Conservation (phyloP, 2,888 invertebrate species). For the Atherix ibis region DNA sequence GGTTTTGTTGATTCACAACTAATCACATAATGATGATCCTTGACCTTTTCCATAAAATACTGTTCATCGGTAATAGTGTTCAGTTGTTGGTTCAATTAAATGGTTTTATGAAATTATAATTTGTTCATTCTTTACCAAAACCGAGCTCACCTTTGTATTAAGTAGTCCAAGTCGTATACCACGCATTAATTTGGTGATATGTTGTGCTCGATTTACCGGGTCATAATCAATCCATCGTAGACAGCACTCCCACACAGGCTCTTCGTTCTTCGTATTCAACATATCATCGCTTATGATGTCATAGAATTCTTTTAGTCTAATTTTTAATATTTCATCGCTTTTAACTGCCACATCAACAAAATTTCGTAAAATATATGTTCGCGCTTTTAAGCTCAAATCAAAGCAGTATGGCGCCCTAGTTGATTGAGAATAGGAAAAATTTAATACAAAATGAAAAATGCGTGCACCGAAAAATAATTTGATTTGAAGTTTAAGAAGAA, state of each 20-base stretch:
- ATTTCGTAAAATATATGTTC: slow-evolving; percentile 56
- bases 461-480: too few relatives aligned
- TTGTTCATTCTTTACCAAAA: too few relatives aligned
- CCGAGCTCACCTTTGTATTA: slow-evolving; percentile 56
- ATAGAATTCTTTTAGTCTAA: slow-evolving; percentile 56
- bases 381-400: slow-evolving; percentile 50
- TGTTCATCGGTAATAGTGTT: too few relatives aligned
- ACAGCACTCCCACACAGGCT: slow-evolving; percentile 72
- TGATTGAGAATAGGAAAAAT: not conserved
- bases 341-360: slow-evolving; percentile 56
- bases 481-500: too few relatives aligned
- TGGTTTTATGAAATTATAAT: too few relatives aligned
- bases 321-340: slow-evolving; percentile 57
- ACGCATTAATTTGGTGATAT: slow-evolving; percentile 64
- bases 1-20: slow-evolving; percentile 72
- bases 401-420: slow-evolving; percentile 51
- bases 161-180: slow-evolving; percentile 68
- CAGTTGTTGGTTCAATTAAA: too few relatives aligned
- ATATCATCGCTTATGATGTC: slow-evolving; percentile 68
- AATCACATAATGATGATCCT: slow-evolving; percentile 72
- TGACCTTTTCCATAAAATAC: slow-evolving; percentile 81
- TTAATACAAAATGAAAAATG: too few relatives aligned
- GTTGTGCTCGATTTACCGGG: slow-evolving; percentile 49
- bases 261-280: slow-evolving; percentile 75
- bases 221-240: slow-evolving; percentile 77